Evolutionary conservation across 2,888 invertebrate species (phyloP), one percentile per base, ranked within the genome.

Genomic region (Epinotia nisella): DNA sequence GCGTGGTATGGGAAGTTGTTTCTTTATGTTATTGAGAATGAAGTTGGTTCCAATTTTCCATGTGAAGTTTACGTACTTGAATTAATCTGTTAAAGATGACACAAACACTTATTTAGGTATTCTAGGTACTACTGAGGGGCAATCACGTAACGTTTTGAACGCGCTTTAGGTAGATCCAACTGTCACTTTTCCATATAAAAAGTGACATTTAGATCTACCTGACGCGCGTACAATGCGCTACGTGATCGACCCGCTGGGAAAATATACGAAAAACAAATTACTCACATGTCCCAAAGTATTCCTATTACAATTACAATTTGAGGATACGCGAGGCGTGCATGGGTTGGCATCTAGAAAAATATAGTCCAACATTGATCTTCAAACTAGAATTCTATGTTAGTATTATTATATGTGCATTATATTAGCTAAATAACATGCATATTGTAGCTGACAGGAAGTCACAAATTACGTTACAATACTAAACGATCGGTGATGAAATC

Each of bases 391-490:
- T 45, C 4, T 35, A 35, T 35, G 9, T 1, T 9, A 35, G 1
- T 35, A 35, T 35, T 35, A 35, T 49, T n/a, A n/a, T 49, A n/a
- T 49, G n/a, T 49, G 11, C 24, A 56, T 19, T 5, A 13, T 21
- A 21, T 39, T 59, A 5, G 11, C 35, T 11, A 51, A 64, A 51
- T 51, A 9, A 51, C n/a, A 17, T 64, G 49, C 51, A 64, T n/a
- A 51, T 51, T 64, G 49, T 17, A 29, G 19, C 41, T 1, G 17
- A 41, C 21, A 49, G 49, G 62, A 62, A 64, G 29, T 61, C 19
- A 21, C 13, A 45, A 61, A 61, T 21, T 15, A 61, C 41, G 5
- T 45, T 21, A 45, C 21, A 61, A n/a, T 64, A 11, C 10, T 24
- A 15, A 11, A 29, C 17, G 13, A 35, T 51, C 29, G 5, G 51